Base-by-base conservation (phyloP, 2,113 vertebrate species). In the Oplegnathus fasciatus region DNA sequence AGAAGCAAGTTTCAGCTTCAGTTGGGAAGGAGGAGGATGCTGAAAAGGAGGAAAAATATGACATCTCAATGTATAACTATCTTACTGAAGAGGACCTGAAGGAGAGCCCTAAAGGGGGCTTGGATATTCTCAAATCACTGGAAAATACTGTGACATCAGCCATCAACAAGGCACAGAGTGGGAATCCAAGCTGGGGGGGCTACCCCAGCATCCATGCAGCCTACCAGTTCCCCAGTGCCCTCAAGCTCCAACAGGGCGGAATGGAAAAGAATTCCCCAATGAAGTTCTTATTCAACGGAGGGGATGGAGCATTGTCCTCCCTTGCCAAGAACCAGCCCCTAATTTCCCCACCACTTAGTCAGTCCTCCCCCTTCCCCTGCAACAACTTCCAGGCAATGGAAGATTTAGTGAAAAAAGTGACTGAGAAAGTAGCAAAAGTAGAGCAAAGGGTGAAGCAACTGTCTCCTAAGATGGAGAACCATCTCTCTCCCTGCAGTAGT, bases 201-300 rank as follows among this genome's bases (percentile, higher is more conserved):
- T 99, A 99, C 86, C 97, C 97, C 32, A 99, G 98, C 93, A 99
- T 99, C 90, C 98, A 99, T 2, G 98, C 98, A n/a, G 98, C 98
- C 87, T 99, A 99, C 89, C 98, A 99, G 90, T 97, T 99, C 70
- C 98, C 97, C n/a, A 97, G 96, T 84, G 96, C 97, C 94, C 97
- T 97, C 93, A 99, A 98, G 81, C 85, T 98, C 83, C 97, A 97
- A 0, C 90, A 97, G 78, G 96, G 96, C 50, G 95, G 94, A 0
- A 93, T 97, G 2, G 97, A 97, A 62, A 98, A 98, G 84, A 95
- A 90, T 62, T 94, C 96, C 1, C 93, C 96, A 1, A 93, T 98
- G 86, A 98, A 98, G 70, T 97, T 96, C 73, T 90, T 96, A 91
- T 97, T 96, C 71, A 95, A 94, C 34, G 96, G 95, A 90, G 95